Base-by-base conservation (phyloP, 2,888 invertebrate species). In the Poecilobothrus nobilitatus region DNA sequence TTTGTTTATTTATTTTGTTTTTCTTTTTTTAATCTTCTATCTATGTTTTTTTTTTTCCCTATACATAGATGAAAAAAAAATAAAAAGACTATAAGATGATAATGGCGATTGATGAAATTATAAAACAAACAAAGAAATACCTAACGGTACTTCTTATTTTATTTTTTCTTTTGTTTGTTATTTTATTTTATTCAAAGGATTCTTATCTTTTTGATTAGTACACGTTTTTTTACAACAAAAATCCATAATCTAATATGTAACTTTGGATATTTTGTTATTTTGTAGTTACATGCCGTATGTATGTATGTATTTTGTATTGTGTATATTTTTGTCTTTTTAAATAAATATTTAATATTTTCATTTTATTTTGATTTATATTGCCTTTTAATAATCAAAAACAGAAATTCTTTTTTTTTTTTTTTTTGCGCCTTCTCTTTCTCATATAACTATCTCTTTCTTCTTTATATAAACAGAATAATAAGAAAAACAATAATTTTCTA, bases 291-390 rank as follows among this genome's bases (percentile, higher is more conserved):
- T 37, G 12, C n/a, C n/a, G n/a, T 37, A 37, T 12, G 1, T 37
- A n/a, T n/a, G n/a, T n/a, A n/a, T n/a, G n/a, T n/a, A n/a, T n/a
- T n/a, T n/a, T n/a, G n/a, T n/a, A 6, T 15, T 15, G 6, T 18
- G 53, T 53, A n/a, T 53, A 15, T 53, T 15, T 53, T 2, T 18
- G 18, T 53, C 53, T 18, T 53, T 53, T 53, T 53, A 53, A 53
- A 53, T 53, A 53, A 53, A 53, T 53, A 53, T 53, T 53, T 53
- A 53, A 53, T 53, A 53, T 53, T 53, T 53, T 18, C 7, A 2
- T 6, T 41, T 41, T 53, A 53, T 53, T 53, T 53, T 53, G 53
- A 53, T 53, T 53, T 53, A 53, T 53, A 53, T 53, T 53, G 53
- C 53, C 53, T 53, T 53, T 53, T 53, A 53, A 53, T 53, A 53